phyloP scores from a whole-genome alignment of 2,113 vertebrate species.

The Trichomycterus rosablanca region DNA sequence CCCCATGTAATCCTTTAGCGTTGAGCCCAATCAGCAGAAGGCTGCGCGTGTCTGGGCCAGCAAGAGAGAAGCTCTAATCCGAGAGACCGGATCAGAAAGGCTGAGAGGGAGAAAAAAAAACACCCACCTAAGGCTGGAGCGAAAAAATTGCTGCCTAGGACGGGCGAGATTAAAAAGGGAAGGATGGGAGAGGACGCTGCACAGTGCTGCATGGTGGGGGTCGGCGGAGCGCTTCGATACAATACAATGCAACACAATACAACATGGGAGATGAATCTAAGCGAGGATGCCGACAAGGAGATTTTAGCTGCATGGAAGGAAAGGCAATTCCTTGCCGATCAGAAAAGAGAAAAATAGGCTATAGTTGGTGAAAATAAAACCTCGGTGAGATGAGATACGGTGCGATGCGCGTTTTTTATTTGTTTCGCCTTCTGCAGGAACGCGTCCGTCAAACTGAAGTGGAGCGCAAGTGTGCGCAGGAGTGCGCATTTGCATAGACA shows the following conservation, averaged over 20 bases:
- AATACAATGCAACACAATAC: conserved; percentile 33
- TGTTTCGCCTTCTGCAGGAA: conserved; percentile 10
- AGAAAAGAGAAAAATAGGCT: conserved; percentile 9
- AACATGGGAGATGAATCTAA: conserved; percentile 60
- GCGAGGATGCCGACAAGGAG: conserved; percentile 39
- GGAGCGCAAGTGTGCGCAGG: conserved; percentile 57
- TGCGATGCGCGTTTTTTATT: background rate
- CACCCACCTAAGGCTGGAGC: conserved; percentile 72
- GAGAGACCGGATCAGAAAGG: conserved; percentile 82
- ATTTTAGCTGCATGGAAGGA: conserved; percentile 43
- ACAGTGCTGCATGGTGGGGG: conserved; percentile 66
- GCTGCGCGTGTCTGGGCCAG: conserved; percentile 83
- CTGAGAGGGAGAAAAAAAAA: conserved; percentile 52
- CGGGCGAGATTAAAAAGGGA: conserved; percentile 80
- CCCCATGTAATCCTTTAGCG: conserved; percentile 97
- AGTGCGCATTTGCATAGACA: conserved; percentile 75
- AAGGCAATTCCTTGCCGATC: conserved; percentile 31
- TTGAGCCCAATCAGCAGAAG: conserved; percentile 92
- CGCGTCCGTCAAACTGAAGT: conserved; percentile 1
- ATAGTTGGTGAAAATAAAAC: conserved; percentile 8
- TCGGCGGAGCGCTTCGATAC: conserved; percentile 59
- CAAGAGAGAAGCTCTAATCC: conserved; percentile 85
- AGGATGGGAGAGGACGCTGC: conserved; percentile 72
- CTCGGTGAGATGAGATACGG: no score
- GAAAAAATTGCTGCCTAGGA: conserved; percentile 72